A percentile compares a stretch with the other conserved stretches of the same genome.
Conservation (phyloP, 2,888 invertebrate genomes). For the Lepidochrysops patricia region DNA sequence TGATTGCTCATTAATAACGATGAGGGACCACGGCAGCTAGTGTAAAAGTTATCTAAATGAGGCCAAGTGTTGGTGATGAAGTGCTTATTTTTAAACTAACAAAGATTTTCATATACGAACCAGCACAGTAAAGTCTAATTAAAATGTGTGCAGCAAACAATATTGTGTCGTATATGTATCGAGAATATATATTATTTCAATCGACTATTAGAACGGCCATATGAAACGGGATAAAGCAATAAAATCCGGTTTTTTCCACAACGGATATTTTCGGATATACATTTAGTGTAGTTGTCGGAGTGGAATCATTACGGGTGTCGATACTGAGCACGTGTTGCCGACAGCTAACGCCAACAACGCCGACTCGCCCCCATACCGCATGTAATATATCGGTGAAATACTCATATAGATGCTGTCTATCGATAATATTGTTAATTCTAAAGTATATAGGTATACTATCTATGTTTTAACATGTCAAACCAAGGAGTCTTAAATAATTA, state of each 20-base stretch:
- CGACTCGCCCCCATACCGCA: not conserved
- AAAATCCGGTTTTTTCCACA: not conserved
- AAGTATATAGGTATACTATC: too few species aligned
- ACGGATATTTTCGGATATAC: not conserved
- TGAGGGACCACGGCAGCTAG: too few species aligned
- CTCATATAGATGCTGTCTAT: not conserved
- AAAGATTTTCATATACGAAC: too few species aligned
- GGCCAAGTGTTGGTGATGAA: too few species aligned
- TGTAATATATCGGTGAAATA: not conserved
- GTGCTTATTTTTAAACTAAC: too few species aligned
- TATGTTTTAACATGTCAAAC: not conserved
- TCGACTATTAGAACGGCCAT: not conserved
- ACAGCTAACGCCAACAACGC: constrained; percentile 2
- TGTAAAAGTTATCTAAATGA: not conserved
- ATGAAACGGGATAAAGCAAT: not conserved
- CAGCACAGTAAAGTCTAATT: too few species aligned
- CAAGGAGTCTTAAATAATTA: too few species aligned
- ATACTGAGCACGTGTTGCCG: constrained; percentile 7
- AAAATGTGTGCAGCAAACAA: too few species aligned
- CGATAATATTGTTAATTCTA: not conserved
- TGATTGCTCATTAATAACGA: too few species aligned
- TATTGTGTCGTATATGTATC: too few species aligned
- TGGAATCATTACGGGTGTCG: constrained; percentile 12
- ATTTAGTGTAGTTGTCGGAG: not conserved
- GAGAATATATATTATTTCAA: too few species aligned